Conservation (phyloP, 2,888 invertebrate genomes). For the Mythimna impura region DNA sequence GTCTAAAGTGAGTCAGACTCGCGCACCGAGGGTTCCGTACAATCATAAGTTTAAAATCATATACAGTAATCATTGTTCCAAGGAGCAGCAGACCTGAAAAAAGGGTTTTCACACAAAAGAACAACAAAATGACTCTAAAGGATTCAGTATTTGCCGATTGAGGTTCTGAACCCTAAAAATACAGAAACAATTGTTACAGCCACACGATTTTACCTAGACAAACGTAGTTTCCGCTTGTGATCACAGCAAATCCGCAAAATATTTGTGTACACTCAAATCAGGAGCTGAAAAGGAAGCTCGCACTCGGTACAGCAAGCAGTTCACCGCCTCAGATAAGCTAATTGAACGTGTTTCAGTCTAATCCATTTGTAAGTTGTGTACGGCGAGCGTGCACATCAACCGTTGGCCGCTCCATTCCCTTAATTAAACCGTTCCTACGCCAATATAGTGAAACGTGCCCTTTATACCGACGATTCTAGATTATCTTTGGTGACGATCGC, state of each 20-base stretch:
- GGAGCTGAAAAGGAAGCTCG: constrained; percentile 40
- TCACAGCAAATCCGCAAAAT: constrained; percentile 10
- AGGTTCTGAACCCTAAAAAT: no score
- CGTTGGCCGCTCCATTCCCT: constrained; percentile 80
- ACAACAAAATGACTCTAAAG: no score
- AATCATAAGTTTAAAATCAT: no score
- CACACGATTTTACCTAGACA: no score
- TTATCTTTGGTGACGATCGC: constrained; percentile 58
- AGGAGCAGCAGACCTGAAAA: no score
- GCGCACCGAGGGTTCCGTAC: no score
- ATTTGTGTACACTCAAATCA: constrained; percentile 30
- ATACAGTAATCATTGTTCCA: no score
- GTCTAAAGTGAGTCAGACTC: no score
- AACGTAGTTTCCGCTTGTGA: background rate
- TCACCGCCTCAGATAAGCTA: constrained; percentile 73
- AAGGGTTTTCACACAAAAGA: no score
- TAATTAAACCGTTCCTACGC: constrained; percentile 84
- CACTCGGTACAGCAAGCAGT: constrained; percentile 65
- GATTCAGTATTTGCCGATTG: no score
- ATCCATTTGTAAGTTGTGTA: constrained; percentile 84
- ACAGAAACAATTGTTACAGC: no score
- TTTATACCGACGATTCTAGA: constrained; percentile 65
- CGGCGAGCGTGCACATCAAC: constrained; percentile 67
- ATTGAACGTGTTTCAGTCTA: constrained; percentile 81
- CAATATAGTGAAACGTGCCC: constrained; percentile 68